phyloP scores from a whole-genome alignment of 2,797 vertebrate species.

The Esox lucius region DNA sequence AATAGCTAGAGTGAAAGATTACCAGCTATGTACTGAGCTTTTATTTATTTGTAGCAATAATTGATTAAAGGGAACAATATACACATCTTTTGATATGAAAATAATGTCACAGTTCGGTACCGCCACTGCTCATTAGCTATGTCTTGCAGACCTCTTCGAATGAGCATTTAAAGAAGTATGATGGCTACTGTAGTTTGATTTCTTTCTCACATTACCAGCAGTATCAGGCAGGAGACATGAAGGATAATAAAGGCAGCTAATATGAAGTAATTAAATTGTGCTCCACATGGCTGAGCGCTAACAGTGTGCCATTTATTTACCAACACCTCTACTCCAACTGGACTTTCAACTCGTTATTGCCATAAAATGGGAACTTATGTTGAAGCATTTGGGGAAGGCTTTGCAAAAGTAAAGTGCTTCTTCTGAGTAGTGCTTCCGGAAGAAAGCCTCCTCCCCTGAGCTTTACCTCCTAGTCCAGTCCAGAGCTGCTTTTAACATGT shows the following conservation, averaged over 20 bases:
- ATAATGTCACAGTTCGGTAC: no score
- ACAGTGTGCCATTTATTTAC: conserved; percentile 3
- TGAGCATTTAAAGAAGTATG: background rate
- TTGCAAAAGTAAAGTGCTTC: no score
- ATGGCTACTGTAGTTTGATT: background rate
- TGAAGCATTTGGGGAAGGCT: no score
- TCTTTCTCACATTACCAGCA: background rate
- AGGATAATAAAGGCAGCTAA: conserved; percentile 5
- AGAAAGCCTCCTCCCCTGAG: conserved; percentile 16
- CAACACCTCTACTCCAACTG: background rate
- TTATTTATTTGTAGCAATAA: no score
- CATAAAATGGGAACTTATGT: conserved; percentile 8
- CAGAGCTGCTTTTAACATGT: conserved; percentile 45
- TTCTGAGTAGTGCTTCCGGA: background rate
- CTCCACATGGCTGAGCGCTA: conserved; percentile 8
- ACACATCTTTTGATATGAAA: no score
- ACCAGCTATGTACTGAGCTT: no score
- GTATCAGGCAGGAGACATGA: background rate
- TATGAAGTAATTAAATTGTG: conserved; percentile 15
- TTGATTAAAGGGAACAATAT: no score
- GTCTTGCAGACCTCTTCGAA: background rate
- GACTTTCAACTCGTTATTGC: conserved; percentile 3
- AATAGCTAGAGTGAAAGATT: no score
- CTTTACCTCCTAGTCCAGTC: background rate
- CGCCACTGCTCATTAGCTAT: background rate